phyloP scores from a whole-genome alignment of 2,888 invertebrate genomes.

The Macrophya annulata region DNA sequence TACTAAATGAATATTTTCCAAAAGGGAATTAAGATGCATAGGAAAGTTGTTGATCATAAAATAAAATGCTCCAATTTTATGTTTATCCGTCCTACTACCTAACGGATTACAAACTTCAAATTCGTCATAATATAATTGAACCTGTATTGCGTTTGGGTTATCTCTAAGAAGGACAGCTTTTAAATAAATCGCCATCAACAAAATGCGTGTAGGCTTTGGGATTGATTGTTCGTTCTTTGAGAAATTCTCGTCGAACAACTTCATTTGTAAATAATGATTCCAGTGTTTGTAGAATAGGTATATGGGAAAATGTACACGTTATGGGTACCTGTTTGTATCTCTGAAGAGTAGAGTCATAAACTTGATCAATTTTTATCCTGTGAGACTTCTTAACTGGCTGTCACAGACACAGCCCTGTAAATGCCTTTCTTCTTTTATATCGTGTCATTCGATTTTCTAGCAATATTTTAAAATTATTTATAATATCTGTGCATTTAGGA shows the following conservation, averaged over 20 bases:
- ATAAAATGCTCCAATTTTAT: conserved; percentile 63
- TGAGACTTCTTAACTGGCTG: conserved; percentile 57
- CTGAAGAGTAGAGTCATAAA: conserved; percentile 43
- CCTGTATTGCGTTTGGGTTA: conserved; percentile 58
- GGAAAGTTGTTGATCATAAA: conserved; percentile 60
- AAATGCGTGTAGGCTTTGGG: conserved; percentile 58
- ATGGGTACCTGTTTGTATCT: conserved; percentile 49
- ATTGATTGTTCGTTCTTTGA: conserved; percentile 15
- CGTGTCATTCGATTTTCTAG: conserved; percentile 40
- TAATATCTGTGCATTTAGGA: neutral
- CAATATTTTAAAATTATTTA: conserved; percentile 23
- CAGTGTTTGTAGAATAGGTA: conserved; percentile 58
- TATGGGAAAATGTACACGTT: conserved; percentile 57
- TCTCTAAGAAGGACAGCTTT: conserved; percentile 58
- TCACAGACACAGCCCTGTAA: conserved; percentile 27
- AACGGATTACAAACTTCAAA: conserved; percentile 60
- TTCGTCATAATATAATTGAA: conserved; percentile 61
- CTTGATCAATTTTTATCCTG: conserved; percentile 55
- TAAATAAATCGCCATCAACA: conserved; percentile 59
- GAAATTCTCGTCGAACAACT: conserved; percentile 40
- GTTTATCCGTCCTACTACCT: conserved; percentile 56
- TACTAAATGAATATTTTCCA: conserved; percentile 61
- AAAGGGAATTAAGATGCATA: conserved; percentile 57
- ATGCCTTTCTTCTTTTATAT: conserved; percentile 49
- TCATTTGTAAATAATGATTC: conserved; percentile 53